Conservation (phyloP, 1,140 invertebrate species). For the Rhynchophorus ferrugineus region DNA sequence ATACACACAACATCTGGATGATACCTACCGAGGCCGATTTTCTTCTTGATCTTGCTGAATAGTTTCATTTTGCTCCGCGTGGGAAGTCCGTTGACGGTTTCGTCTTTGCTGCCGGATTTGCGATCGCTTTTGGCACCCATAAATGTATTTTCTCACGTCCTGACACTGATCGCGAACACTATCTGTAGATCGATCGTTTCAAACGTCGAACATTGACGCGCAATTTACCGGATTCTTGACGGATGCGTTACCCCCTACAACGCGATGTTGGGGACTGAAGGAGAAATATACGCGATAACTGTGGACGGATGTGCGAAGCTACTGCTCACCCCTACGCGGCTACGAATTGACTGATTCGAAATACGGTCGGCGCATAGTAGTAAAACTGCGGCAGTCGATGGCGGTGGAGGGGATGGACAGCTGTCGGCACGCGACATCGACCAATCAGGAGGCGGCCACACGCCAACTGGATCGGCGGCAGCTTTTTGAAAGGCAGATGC, state of each 20-base stretch:
- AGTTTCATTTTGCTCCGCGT: neutral
- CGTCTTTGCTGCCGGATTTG: neutral
- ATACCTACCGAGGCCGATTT: neutral
- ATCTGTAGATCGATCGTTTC: too few species aligned
- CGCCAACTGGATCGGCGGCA: constrained; percentile 29
- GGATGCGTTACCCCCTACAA: too few species aligned
- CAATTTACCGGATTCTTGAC: too few species aligned
- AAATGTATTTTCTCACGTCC: neutral
- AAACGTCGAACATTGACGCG: too few species aligned
- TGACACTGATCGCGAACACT: constrained; percentile 4
- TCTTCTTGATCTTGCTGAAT: neutral
- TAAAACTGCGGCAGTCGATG: constrained; percentile 21
- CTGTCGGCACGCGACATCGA: constrained; percentile 34
- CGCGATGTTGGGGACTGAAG: too few species aligned
- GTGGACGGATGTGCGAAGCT: too few species aligned
- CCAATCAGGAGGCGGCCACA: constrained; percentile 33
- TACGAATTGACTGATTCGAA: constrained; percentile 2
- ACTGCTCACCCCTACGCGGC: neutral
- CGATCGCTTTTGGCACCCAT: neutral
- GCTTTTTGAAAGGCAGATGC: constrained; percentile 28
- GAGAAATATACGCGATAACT: too few species aligned
- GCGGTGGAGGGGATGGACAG: constrained; percentile 28
- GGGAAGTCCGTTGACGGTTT: neutral
- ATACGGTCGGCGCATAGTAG: constrained; percentile 12
- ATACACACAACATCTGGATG: too few species aligned